Base-by-base conservation (phyloP, 2,113 vertebrate species). In the Cheirogaleus medius region DNA sequence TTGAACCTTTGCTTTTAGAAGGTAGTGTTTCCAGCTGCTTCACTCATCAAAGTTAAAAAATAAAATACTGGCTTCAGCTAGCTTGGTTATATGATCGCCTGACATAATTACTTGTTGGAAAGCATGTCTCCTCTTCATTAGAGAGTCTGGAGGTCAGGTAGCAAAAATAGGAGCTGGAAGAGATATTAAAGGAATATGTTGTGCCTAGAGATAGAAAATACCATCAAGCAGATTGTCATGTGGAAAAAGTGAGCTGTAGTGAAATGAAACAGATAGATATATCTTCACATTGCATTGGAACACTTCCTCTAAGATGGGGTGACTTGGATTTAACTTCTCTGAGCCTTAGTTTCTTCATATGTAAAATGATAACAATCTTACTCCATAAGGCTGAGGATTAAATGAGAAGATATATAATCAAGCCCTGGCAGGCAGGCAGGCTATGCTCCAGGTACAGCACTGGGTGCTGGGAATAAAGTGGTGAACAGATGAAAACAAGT, bases 21-120 rank as follows among this genome's bases (percentile, higher is more conserved):
- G 81, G 60, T 92, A 86, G 27, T 90, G 54, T 84, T 96, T 95
- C 87, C 73, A 97, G 39, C 84, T 92, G 87, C 77, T 94, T 96
- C n/a, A 60, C 90, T 97, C 90, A 84, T 85, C 92, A 93, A 91
- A 73, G 87, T 96, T 96, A 94, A 95, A 97, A 97, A 96, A 90
- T 90, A 97, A 97, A 97, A 90, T n/a, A n/a, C 54, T 73, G 83
- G n/a, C 92, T 80, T 94, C 34, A 54, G 84, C 64, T 64, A 97
- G 82, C 44, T 76, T 76, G 71, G 68, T 93, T 96, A 83, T 88
- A 42, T 12, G 71, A 76, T 90, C 88, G 78, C 84, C 60, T 73
- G 90, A 71, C 34, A 0, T 95, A 87, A 94, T 90, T 92, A 82
- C 77, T 81, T 88, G 85, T 80, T 96, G 96, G 96, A 96, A 97